phyloP scores from a whole-genome alignment of 1,140 invertebrate genomes.

The Limonius californicus region DNA sequence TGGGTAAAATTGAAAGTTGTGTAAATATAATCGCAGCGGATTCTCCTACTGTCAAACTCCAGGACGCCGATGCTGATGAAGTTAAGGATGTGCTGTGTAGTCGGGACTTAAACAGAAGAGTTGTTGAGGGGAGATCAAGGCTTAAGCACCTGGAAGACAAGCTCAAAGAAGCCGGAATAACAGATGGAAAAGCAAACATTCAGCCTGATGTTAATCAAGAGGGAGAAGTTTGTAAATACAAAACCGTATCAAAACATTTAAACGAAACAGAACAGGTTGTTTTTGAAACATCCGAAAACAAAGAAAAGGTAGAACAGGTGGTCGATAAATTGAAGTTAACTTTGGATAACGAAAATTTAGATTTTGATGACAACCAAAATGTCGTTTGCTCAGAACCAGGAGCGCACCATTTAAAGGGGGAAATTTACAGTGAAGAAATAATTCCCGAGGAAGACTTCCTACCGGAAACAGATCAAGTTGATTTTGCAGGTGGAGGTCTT shows the following conservation, averaged over 20 bases:
- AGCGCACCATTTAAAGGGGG: background rate
- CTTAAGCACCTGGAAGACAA: conserved; percentile 40
- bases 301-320: conserved; percentile 26
- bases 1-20: background rate
- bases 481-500: conserved; percentile 25
- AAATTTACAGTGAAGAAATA: background rate
- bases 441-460: background rate
- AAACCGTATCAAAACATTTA: background rate
- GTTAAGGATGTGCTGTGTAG: conserved; percentile 29
- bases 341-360: conserved; percentile 4
- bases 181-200: conserved; percentile 20
- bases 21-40: background rate
- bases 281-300: conserved; percentile 3
- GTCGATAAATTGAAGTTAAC: conserved; percentile 18
- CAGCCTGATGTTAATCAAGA: background rate
- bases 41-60: background rate
- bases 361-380: conserved; percentile 30
- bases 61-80: background rate
- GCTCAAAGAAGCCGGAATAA: conserved; percentile 37
- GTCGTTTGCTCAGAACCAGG: conserved; percentile 3
- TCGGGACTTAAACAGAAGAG: conserved; percentile 36
- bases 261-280: background rate
- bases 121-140: conserved; percentile 31
- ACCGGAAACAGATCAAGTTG: background rate
- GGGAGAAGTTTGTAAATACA: background rate